A percentile compares a stretch with the other conserved stretches of the same genome.
Evolutionary conservation across 2,113 vertebrate species (phyloP).

Genomic region (Aegithalos caudatus): DNA sequence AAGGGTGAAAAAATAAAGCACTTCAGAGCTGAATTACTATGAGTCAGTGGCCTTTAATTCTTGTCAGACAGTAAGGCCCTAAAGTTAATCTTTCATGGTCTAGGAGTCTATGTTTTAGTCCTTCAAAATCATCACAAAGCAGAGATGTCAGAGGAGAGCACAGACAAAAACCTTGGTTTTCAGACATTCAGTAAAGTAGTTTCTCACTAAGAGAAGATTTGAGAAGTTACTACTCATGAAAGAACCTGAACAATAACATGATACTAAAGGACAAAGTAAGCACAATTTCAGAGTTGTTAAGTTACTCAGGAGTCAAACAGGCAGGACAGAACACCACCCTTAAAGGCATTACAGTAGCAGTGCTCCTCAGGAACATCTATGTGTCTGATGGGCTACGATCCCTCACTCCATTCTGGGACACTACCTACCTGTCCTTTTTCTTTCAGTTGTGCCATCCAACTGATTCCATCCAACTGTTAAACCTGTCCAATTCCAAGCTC

Average conservation of each 20-base stretch:
- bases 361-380: neutral
- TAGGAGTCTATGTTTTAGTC: neutral
- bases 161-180: neutral
- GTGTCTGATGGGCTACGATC: neutral
- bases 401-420: neutral
- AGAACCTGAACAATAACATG: neutral
- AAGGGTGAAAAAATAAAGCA: neutral
- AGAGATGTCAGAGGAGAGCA: neutral
- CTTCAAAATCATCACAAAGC: neutral
- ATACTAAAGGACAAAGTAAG: neutral
- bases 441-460: neutral
- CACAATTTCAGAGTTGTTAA: neutral
- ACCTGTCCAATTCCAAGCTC: neutral
- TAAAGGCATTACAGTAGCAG: neutral
- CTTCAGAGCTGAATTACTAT: neutral
- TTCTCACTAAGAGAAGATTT: neutral
- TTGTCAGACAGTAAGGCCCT: neutral
- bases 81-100: neutral
- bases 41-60: neutral
- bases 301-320: neutral
- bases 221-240: neutral
- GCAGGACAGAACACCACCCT: neutral
- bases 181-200: neutral
- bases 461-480: neutral
- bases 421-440: neutral